Conservation (phyloP, 2,888 invertebrate genomes). For the Augiades crinisus region DNA sequence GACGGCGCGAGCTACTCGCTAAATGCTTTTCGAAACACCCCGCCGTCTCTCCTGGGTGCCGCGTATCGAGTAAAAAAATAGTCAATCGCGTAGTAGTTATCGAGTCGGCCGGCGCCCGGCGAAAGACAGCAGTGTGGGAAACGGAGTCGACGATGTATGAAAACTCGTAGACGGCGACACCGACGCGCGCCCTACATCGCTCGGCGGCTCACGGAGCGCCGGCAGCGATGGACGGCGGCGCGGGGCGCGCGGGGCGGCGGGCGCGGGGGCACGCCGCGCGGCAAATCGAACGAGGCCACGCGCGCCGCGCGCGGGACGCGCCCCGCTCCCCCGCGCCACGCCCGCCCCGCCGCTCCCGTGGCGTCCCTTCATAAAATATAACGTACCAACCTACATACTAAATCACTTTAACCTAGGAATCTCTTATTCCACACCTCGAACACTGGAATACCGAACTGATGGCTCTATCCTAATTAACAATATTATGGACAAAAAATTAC, state of each 20-base stretch:
- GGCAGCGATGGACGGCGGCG: constrained; percentile 58
- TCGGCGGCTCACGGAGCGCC: constrained; percentile 24
- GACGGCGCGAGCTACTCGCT: constrained; percentile 56
- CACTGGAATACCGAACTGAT: constrained; percentile 71
- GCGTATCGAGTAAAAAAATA: constrained; percentile 42
- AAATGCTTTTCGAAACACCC: constrained; percentile 58
- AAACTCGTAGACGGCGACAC: constrained; percentile 13
- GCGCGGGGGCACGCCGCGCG: constrained; percentile 53
- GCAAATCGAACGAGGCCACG: constrained; percentile 80
- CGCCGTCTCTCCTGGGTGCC: constrained; percentile 43
- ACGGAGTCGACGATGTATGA: constrained; percentile 14
- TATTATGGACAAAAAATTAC: constrained; percentile 69
- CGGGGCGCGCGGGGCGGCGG: constrained; percentile 49
- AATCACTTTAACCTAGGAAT: constrained; percentile 77
- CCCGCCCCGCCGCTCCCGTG: constrained; percentile 47
- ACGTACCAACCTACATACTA: constrained; percentile 72
- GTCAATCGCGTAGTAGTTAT: constrained; percentile 37
- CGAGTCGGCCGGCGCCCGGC: constrained; percentile 49
- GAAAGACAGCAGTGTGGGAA: constrained; percentile 43
- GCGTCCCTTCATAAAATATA: constrained; percentile 71
- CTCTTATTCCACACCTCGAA: constrained; percentile 73
- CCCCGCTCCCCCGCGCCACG: constrained; percentile 41
- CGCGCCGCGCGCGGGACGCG: constrained; percentile 41
- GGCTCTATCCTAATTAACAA: constrained; percentile 69
- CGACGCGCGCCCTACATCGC: constrained; percentile 46